Evolutionary conservation across 2,888 invertebrate genomes (phyloP), one percentile per base, ranked within the genome.

Genomic region (Alloscopus bannaensis): DNA sequence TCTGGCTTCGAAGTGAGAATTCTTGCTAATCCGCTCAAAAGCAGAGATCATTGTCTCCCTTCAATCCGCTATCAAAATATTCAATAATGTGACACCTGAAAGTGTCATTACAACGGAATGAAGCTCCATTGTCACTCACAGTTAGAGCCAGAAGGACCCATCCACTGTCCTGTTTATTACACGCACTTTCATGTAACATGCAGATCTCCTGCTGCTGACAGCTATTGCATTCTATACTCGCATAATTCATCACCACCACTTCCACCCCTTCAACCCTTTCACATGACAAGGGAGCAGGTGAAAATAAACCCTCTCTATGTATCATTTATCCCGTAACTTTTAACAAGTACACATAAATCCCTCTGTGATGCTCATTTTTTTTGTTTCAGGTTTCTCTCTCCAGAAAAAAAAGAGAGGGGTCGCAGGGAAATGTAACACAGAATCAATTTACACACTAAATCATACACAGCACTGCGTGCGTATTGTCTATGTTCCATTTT

Each of bases 361-460:
- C 55, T n/a, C n/a, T 77, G 50, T 50, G 59, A 60, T 76, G 76
- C 47, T 77, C 77, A 77, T 70, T 77, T 76, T n/a, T n/a, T 68
- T 65, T 59, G 70, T 69, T 77, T 57, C 64, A 70, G 26, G 55
- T 69, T 76, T 31, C 73, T 20, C 28, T 31, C 22, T 13, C 3
- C 16, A 36, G 1, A 24, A 57, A 42, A 28, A 16, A 18, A 42
- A 6, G 13, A 28, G 72, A 55, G 40, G 64, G 72, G 26, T 64
- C 8, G 52, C 55, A 18, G 42, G 40, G 28, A 76, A 62, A 76
- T 68, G 40, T 18, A 62, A 69, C 64, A 16, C 31, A 50, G 64
- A 77, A 77, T 77, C 77, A 77, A 77, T 77, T 77, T 77, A 69
- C 77, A 69, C 69, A 62, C 60, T 77, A 77, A 69, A 77, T 77